Conservation (phyloP, 2,113 vertebrate genomes). For the Myotis davidii region DNA sequence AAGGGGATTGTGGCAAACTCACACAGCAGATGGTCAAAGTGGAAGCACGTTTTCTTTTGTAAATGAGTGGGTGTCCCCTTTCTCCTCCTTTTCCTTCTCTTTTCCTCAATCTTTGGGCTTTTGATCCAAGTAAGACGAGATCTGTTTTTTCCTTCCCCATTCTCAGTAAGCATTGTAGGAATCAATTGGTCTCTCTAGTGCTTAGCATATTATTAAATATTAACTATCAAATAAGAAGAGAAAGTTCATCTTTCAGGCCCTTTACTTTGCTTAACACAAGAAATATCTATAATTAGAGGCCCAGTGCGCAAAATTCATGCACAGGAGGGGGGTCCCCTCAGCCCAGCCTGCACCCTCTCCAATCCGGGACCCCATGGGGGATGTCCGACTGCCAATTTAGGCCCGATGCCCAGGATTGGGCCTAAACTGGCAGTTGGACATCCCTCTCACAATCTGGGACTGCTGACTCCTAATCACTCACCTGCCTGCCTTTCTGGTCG, state of each 20-base stretch:
- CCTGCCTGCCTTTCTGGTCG: too few relatives aligned
- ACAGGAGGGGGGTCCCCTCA: too few relatives aligned
- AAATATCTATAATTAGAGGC: background rate
- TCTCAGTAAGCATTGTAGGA: slow-evolving; percentile 9
- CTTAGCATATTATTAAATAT: slow-evolving; percentile 55
- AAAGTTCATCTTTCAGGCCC: background rate
- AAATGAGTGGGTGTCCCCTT: background rate
- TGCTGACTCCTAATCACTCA: too few relatives aligned
- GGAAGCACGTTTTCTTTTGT: background rate
- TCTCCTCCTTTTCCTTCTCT: background rate
- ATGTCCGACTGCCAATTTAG: too few relatives aligned
- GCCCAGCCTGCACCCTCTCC: too few relatives aligned
- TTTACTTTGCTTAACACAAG: background rate
- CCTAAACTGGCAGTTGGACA: too few relatives aligned
- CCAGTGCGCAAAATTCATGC: too few relatives aligned
- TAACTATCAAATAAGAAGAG: slow-evolving; percentile 37
- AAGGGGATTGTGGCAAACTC: background rate
- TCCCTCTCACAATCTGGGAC: too few relatives aligned
- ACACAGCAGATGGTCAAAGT: background rate
- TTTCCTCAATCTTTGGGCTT: background rate
- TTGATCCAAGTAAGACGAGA: background rate
- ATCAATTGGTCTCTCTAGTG: background rate
- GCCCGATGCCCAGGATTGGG: too few relatives aligned
- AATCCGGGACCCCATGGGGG: too few relatives aligned
- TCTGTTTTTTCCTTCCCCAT: background rate